These are phyloP conservation scores for Gephyroberyx darwinii DNA, from an alignment of 2,797 vertebrate genomes.

Conservation along the genomic window DNA sequence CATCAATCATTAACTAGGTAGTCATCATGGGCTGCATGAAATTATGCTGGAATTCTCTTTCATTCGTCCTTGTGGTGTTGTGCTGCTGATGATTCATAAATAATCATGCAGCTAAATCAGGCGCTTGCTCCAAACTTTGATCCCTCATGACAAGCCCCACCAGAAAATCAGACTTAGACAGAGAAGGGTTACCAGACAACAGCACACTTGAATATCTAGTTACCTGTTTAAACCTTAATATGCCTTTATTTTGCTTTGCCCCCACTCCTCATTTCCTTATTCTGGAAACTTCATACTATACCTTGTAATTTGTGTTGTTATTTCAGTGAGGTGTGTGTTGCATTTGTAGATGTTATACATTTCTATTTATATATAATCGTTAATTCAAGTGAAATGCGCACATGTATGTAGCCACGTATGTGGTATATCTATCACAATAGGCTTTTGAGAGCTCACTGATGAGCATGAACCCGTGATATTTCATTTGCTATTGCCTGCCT, in stretches of 20 bases:
- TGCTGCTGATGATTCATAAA: slow-evolving; percentile 23
- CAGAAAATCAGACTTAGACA: slow-evolving; percentile 13
- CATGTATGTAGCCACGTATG: neutral
- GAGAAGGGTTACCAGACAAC: neutral
- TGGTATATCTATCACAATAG: neutral
- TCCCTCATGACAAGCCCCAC: slow-evolving; percentile 21
- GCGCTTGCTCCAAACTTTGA: slow-evolving; percentile 49
- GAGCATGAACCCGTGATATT: neutral
- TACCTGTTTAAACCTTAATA: neutral
- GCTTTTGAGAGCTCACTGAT: slow-evolving; percentile 8
- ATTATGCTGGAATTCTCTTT: slow-evolving; percentile 22
- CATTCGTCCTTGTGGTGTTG: slow-evolving; percentile 24
- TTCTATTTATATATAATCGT: slow-evolving; percentile 14
- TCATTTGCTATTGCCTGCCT: slow-evolving; percentile 15
- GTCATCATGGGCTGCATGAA: neutral
- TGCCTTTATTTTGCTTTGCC: too few relatives aligned
- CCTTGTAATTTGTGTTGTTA: neutral
- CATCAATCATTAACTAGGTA: slow-evolving; percentile 40
- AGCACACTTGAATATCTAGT: neutral
- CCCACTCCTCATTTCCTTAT: slow-evolving; percentile 11
- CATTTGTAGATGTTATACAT: slow-evolving; percentile 4
- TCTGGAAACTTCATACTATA: neutral
- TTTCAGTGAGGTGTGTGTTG: slow-evolving; percentile 9
- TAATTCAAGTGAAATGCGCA: neutral
- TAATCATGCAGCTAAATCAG: slow-evolving; percentile 34